Evolutionary conservation across 1,140 invertebrate species (phyloP).

Genomic region (Drosophila pallidifrons): DNA sequence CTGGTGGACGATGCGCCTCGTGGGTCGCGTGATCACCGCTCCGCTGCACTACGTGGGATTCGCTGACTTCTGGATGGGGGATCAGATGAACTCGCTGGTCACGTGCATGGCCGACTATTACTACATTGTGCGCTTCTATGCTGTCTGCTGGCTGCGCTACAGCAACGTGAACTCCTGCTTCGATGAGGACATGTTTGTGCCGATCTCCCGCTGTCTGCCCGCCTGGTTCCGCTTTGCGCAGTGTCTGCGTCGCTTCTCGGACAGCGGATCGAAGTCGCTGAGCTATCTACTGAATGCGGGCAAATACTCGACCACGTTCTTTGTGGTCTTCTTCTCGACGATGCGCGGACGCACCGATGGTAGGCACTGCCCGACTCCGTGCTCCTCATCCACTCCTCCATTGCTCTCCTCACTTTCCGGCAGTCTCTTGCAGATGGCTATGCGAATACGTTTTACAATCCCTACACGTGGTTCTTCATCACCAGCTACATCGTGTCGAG

Average conservation of each 20-base stretch:
- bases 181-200: constrained; percentile 66
- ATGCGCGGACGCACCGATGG: constrained; percentile 57
- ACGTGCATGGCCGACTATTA: constrained; percentile 92
- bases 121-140: constrained; percentile 90
- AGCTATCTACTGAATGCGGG: constrained; percentile 92
- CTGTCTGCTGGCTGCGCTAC: constrained; percentile 85
- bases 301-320: constrained; percentile 93
- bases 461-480: constrained; percentile 93
- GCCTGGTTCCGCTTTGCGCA: constrained; percentile 96
- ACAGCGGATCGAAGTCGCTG: constrained; percentile 87
- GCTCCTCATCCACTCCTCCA: background rate
- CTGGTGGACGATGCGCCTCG: constrained; percentile 81
- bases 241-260: constrained; percentile 91
- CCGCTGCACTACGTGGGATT: constrained; percentile 95
- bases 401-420: constrained; percentile 39
- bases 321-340: constrained; percentile 88
- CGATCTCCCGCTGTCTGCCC: constrained; percentile 91
- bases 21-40: constrained; percentile 89
- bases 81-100: constrained; percentile 94
- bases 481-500: constrained; percentile 91
- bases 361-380: constrained; percentile 14
- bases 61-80: constrained; percentile 97
- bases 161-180: constrained; percentile 77
- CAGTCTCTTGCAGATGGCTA: constrained; percentile 86
- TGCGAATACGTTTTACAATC: constrained; percentile 88